Percentiles rank a stretch among this genome's conserved stretches.
Conservation (phyloP, 1,140 invertebrate genomes). For the Tyrophagus putrescentiae region DNA sequence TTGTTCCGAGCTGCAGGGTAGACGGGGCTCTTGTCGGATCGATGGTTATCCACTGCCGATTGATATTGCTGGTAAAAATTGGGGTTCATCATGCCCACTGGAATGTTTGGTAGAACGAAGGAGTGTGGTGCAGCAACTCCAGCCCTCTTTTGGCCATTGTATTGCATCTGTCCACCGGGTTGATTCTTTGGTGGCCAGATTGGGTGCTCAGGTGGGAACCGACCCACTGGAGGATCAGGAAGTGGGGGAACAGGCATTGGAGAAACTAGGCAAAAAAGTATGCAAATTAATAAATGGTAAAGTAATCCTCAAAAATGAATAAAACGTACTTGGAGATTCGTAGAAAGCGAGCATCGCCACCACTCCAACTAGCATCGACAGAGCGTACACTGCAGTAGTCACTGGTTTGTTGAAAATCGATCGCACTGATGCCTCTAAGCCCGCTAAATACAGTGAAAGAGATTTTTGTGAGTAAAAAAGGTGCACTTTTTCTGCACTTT, state of each 20-base stretch:
- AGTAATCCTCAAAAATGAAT: constrained; percentile 8
- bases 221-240: constrained; percentile 24
- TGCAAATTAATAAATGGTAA: constrained; percentile 9
- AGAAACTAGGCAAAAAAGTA: constrained; percentile 17
- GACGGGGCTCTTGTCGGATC: not conserved
- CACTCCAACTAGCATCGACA: constrained; percentile 19
- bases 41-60: not conserved
- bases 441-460: not conserved
- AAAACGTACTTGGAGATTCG: constrained; percentile 22
- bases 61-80: too few relatives aligned
- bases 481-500: too few relatives aligned
- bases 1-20: too few relatives aligned
- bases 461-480: not conserved
- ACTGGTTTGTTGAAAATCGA: constrained; percentile 19
- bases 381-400: constrained; percentile 20
- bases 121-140: not conserved
- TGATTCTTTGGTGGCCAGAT: constrained; percentile 21
- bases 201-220: constrained; percentile 25
- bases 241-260: constrained; percentile 24
- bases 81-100: too few relatives aligned
- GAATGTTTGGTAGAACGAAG: not conserved
- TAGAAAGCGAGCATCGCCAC: constrained; percentile 25
- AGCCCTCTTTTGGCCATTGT: not conserved
- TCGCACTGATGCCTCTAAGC: constrained; percentile 20
- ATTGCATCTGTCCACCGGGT: not conserved